phyloP scores from a whole-genome alignment of 2,888 invertebrate genomes.

The Acanthacorydalis orientalis region DNA sequence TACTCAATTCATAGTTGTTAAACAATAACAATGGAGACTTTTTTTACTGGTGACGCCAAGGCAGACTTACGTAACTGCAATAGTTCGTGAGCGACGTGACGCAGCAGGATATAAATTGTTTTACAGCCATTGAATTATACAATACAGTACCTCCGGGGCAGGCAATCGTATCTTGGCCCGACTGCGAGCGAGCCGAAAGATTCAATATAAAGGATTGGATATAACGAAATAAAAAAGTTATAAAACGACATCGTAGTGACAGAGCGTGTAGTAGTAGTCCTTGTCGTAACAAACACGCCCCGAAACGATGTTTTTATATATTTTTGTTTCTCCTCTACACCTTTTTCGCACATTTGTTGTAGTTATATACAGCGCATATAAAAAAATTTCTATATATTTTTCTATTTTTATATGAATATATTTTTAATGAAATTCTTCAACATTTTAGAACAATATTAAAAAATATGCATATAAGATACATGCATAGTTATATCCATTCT shows the following conservation, averaged over 20 bases:
- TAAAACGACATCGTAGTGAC: conserved; percentile 11
- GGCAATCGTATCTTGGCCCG: neutral
- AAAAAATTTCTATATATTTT: too few species aligned
- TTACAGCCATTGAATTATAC: conserved; percentile 15
- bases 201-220: conserved; percentile 16
- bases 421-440: neutral
- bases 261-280: neutral
- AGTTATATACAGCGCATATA: neutral
- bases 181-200: conserved; percentile 5
- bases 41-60: neutral
- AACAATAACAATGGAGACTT: neutral
- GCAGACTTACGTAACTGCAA: neutral
- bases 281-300: too few species aligned
- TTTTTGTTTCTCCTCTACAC: conserved; percentile 14
- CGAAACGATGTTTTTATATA: conserved; percentile 10
- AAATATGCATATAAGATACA: neutral
- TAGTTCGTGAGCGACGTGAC: neutral
- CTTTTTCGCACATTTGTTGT: conserved; percentile 13
- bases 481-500: too few species aligned
- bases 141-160: conserved; percentile 5
- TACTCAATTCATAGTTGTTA: neutral
- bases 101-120: conserved; percentile 12
- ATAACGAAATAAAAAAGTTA: conserved; percentile 16
- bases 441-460: neutral
- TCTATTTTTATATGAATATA: neutral